Base-by-base conservation (phyloP, 2,888 invertebrate species). In the Melinaea marsaeus region DNA sequence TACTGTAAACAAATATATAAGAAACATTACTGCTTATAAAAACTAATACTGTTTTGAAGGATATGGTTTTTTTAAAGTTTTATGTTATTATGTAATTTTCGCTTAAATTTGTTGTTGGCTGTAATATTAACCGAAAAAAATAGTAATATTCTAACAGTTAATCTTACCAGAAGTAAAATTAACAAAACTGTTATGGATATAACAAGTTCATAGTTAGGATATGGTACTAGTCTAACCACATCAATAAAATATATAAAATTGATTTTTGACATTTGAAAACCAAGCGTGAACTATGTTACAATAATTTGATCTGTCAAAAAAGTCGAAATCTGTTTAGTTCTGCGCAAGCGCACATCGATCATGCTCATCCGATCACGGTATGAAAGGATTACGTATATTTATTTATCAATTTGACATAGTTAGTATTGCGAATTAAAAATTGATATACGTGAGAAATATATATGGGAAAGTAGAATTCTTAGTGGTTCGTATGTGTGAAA, bases 401-500 rank as follows among this genome's bases (percentile, higher is more conserved):
- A 80, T 86, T 87, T 87, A 86, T 74, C 82, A 76, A 88, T 88
- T 88, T 78, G 86, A 73, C 77, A 86, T 81, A 85, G 72, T 72
- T 73, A 67, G 73, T 80, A 83, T 84, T 81, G 83, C 86, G 78
- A 85, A 84, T 85, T 75, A 73, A 60, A 79, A 83, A 83, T 86
- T 81, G 85, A 87, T 86, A 84, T 77, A 76, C 79, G 83, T 84
- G 86, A 82, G 86, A 86, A 82, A 76, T 69, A 73, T 72, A 77
- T 79, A 81, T 85, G 81, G 80, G 83, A 84, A 82, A 73, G 75
- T 65, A 63, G 46, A 60, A 60, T 65, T 60, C 42, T 57, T 60
- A 57, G 51, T 47, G 51, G 35, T 58, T 58, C 45, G 45, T 60
- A 13, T 11, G 33, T 34, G 33, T 33, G 56, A 47, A 56, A 42